Evolutionary conservation across 1,140 invertebrate genomes (phyloP), one percentile per base, ranked within the genome.

Genomic region (Papilio glaucus): DNA sequence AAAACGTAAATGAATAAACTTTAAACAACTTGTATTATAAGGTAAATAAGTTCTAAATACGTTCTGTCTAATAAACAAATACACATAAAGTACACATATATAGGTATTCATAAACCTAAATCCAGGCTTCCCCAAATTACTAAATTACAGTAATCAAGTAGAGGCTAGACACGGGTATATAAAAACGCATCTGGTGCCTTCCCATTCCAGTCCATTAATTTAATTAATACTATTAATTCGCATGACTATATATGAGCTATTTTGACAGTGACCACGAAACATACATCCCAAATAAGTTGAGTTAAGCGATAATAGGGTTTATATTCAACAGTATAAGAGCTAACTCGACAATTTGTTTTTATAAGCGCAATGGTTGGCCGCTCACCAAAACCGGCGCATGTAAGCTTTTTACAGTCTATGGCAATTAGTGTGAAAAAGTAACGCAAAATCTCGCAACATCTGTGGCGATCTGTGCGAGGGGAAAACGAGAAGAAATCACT

Each of bases 341-440:
- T 9, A 42, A 53, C 13, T 26, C 1, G 1, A n/a, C 12, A 21
- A 24, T 9, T 63, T 67, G 49, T 10, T 62, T 29, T 71, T 38
- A n/a, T 60, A 77, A 67, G 60, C 63, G 77, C 67, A 81, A 79
- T 71, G 72, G 60, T 79, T 72, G 75, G 77, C 72, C 73, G 67
- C 61, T 61, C 62, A 69, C 57, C 73, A 75, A 78, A 78, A 71
- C 60, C 65, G 74, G 38, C 21, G 38, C 70, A 72, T 75, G 70
- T 72, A 77, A 68, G 74, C 75, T 74, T 79, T 79, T 79, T 75
- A 62, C 69, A 73, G 67, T 75, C 77, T 71, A 45, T 77, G 72
- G 79, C 77, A 81, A 81, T 81, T 81, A 81, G 74, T 63, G 77
- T 78, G 79, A 78, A 80, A 80, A 80, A 80, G 73, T 80, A 72